Evolutionary conservation across 2,888 invertebrate species (phyloP), one percentile per base, ranked within the genome.

Genomic region (Zele albiditarsus): DNA sequence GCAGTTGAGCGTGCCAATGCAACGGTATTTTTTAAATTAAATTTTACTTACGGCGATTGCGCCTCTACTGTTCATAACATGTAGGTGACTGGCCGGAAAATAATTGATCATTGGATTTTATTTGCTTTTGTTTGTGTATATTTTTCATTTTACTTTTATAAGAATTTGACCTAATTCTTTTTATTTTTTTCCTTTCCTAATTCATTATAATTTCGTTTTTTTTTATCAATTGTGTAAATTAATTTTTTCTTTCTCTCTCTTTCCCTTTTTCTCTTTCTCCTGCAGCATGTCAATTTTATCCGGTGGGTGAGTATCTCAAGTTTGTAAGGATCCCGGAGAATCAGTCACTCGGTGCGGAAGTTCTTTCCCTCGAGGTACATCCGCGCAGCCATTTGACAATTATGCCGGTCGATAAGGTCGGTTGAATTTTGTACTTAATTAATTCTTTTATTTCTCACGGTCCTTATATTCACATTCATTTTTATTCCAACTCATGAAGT

Each of bases 321-420:
- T 96, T 96, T 85, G 95, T 96, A 76, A 92, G 96, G 81, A 94
- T 96, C 80, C 95, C 96, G 6, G 96, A 96, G 89, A 95, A 95
- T 88, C 90, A 95, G 6, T 91, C 91, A 75, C 93, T 95, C 1
- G 96, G 96, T 14, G 93, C 94, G 71, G 95, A 96, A 88, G 94
- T 96, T 14, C 90, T 96, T 31, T 91, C 92, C 79, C 91, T 96
- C 6, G 94, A 96, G 90, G 96, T 96, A n/a, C 94, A 95, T 90
- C 96, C 96, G 6, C 93, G 95, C 88, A 92, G 93, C 80, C 94
- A 94, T 86, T 90, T 95, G 68, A 92, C 92, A 77, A 90, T 95
- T 46, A 94, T 94, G 85, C 92, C 95, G 0, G 93, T 95, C 23
- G 95, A 95, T 85, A 91, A 92, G 82, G 92, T 92, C 86, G 33